Percentiles rank a stretch among this genome's conserved stretches.
Conservation (phyloP, 2,113 vertebrate genomes). For the Danionella cerebrum region DNA sequence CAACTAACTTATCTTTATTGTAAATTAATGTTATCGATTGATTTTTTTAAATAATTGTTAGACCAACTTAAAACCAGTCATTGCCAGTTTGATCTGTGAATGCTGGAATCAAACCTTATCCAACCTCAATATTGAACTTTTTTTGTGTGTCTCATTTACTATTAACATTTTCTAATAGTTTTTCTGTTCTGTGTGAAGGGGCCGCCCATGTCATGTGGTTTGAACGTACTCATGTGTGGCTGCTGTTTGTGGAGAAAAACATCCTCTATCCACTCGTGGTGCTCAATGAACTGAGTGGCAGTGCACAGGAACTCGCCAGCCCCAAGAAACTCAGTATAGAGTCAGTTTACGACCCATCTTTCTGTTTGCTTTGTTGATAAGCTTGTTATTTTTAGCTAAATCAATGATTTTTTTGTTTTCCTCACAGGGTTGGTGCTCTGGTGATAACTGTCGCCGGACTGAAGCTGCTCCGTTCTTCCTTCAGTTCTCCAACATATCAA, state of each 20-base stretch:
- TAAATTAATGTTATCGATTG: no score
- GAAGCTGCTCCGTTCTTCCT: slow-evolving; percentile 92
- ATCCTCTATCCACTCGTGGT: slow-evolving; percentile 92
- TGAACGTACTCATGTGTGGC: slow-evolving; percentile 94
- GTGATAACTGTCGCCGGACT: slow-evolving; percentile 93
- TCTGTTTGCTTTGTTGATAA: not conserved
- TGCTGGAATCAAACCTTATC: no score
- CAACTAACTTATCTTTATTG: no score
- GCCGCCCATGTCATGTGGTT: slow-evolving; percentile 98
- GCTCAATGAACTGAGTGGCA: slow-evolving; percentile 93
- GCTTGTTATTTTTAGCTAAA: not conserved
- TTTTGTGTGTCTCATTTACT: not conserved
- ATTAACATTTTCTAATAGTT: not conserved
- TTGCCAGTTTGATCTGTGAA: no score
- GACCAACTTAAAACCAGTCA: no score
- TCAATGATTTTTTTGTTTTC: slow-evolving; percentile 7
- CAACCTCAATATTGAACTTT: no score
- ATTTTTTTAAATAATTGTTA: no score
- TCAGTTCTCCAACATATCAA: slow-evolving; percentile 92
- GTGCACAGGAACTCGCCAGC: slow-evolving; percentile 86
- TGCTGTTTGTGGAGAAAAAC: slow-evolving; percentile 94
- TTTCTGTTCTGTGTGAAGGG: slow-evolving; percentile 60
- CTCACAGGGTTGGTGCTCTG: slow-evolving; percentile 80
- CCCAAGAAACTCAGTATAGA: slow-evolving; percentile 90
- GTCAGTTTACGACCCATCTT: slow-evolving; percentile 61